Conservation (phyloP, 2,113 vertebrate species). For the Machaerirhynchus nigripectus region DNA sequence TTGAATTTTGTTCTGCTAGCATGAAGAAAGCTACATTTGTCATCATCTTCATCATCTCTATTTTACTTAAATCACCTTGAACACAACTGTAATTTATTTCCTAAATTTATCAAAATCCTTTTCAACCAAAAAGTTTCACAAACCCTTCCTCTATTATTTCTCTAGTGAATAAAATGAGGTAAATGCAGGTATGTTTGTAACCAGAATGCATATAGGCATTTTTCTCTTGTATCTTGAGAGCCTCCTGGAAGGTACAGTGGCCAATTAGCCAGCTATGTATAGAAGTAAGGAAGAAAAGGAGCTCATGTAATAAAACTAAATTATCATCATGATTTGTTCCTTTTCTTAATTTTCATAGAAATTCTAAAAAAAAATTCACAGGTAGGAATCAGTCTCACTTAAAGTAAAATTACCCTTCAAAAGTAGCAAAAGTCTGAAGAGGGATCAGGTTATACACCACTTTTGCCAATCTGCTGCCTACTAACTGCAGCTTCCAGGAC, state of each 20-base stretch:
- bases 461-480: not conserved
- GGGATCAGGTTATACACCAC: not conserved
- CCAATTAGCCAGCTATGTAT: not conserved
- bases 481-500: not conserved
- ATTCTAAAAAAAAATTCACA: not conserved
- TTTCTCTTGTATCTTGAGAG: not conserved
- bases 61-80: constrained; percentile 35
- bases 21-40: not conserved
- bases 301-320: not conserved
- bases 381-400: not conserved
- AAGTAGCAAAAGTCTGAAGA: not conserved
- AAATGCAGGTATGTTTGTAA: not conserved
- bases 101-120: constrained; percentile 12
- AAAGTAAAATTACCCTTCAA: not conserved
- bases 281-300: not conserved
- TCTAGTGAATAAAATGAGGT: not conserved
- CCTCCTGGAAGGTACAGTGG: not conserved
- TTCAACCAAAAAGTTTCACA: not conserved
- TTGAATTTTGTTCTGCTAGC: constrained; percentile 8
- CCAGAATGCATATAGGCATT: not conserved
- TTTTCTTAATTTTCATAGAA: not conserved
- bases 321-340: not conserved
- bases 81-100: not conserved
- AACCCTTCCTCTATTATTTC: not conserved
- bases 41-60: not conserved